Percentiles rank a stretch among this genome's conserved stretches.
phyloP scores from a whole-genome alignment of 2,797 vertebrate species.

The Scolopax rusticola region DNA sequence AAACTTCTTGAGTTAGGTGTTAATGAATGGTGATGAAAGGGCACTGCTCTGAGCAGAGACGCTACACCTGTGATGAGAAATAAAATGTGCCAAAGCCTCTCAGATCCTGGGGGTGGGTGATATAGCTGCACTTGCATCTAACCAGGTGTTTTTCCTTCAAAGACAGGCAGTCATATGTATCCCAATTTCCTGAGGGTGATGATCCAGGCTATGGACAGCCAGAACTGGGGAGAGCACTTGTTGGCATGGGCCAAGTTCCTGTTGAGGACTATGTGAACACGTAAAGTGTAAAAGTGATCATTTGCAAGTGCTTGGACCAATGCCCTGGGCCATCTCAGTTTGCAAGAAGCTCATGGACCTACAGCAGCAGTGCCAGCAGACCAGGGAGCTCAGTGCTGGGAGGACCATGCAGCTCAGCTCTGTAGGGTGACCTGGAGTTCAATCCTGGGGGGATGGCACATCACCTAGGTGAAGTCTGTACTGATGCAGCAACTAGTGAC shows the following conservation, averaged over 20 bases:
- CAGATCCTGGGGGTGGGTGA: background rate
- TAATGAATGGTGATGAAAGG: background rate
- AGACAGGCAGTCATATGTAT: accelerated
- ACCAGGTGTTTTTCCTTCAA: background rate
- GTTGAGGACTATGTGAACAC: background rate
- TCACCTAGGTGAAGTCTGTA: background rate
- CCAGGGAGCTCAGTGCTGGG: background rate
- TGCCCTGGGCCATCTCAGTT: background rate
- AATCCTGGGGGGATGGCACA: background rate
- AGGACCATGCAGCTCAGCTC: background rate
- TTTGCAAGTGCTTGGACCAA: background rate
- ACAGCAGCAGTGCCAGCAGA: background rate
- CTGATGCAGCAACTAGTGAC: background rate
- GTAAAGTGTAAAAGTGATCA: background rate
- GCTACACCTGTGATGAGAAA: background rate
- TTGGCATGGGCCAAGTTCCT: background rate
- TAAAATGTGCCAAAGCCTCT: background rate
- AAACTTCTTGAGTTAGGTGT: background rate
- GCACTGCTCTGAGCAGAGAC: background rate
- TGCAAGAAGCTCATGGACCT: background rate
- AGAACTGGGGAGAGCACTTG: background rate
- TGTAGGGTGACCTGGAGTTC: background rate
- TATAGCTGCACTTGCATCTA: background rate
- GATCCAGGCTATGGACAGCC: background rate
- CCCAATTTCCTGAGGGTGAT: background rate